Evolutionary conservation across 53 echinoderm and acorn worm species (phyloP), one percentile per base, ranked within the genome.

Genomic region (Crossaster papposus): DNA sequence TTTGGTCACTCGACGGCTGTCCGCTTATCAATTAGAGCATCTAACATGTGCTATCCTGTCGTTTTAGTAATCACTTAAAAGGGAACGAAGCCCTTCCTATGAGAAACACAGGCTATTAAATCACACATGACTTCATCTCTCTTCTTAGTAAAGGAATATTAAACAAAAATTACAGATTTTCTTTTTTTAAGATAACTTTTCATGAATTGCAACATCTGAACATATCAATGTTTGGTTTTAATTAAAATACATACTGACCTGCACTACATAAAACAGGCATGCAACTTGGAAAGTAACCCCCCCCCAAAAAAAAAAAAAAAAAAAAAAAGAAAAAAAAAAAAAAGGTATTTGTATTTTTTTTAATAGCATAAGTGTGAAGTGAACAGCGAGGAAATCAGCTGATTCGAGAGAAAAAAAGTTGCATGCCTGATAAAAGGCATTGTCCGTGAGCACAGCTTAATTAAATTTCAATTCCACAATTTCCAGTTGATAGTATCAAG

Each of bases 391-490:
- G 53, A 13, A 52, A 52, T 52, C 8, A 10, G 53, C 53, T 52
- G 7, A 10, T 52, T 52, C 13, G 13, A 52, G 13, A 52, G 13
- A 13, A 7, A 7, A 7, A 52, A 10, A 10, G 53, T 29, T 38
- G 30, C 14, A 29, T 14, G 24, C 7, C 62, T 80, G 26, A 29
- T 31, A 12, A 63, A 81, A 58, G 52, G 33, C 30, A 81, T 62
- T 31, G 23, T 50, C 75, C 62, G 24, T 76, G 17, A 76, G 65
- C 23, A 72, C 4, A 53, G 35, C 30, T 52, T 76, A 76, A 76
- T 75, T 22, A 87, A 38, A 52, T 63, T 87, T 87, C 87, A 87
- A 87, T 76, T 87, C 29, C 76, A 87, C 76, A 87, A 77, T 87
- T 30, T 1, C n/a, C 32, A 24, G 51, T 79, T 51, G 30, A 79